These are phyloP conservation scores for Euthynnus affinis DNA, from an alignment of 2,797 vertebrate genomes.

Conservation along the genomic window DNA sequence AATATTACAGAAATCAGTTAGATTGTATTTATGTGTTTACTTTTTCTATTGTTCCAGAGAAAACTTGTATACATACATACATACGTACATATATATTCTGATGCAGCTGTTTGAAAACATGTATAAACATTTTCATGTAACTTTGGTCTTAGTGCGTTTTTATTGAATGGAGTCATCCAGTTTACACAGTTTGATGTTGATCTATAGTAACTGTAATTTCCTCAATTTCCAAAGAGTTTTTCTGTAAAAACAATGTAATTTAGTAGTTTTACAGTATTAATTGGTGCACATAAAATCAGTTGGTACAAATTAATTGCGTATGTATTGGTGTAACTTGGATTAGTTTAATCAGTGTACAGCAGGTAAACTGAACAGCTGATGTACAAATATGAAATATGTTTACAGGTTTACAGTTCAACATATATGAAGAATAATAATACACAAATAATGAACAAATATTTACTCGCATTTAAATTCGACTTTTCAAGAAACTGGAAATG, in stretches of 20 bases:
- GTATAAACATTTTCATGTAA: conserved; percentile 47
- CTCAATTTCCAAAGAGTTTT: not conserved
- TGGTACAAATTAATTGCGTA: no score
- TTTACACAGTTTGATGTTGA: not conserved
- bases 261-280: not conserved
- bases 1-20: conserved; percentile 9
- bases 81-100: conserved; percentile 10
- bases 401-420: not conserved
- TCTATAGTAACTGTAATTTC: not conserved
- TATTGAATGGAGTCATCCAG: not conserved
- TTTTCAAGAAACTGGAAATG: not conserved
- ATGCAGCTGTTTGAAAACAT: conserved; percentile 4
- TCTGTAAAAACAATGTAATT: not conserved
- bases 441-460: not conserved
- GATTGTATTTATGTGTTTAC: not conserved
- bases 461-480: not conserved
- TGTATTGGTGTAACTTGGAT: not conserved
- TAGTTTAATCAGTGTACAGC: not conserved
- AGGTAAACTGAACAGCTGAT: not conserved
- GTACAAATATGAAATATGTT: not conserved
- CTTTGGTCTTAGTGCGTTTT: not conserved
- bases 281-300: not conserved
- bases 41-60: conserved; percentile 19
- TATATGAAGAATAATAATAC: not conserved
- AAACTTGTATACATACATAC: not conserved